A percentile compares a stretch with the other conserved stretches of the same genome.
Evolutionary conservation across 2,797 vertebrate genomes (phyloP).

Genomic region (Peromyscus aztecus): DNA sequence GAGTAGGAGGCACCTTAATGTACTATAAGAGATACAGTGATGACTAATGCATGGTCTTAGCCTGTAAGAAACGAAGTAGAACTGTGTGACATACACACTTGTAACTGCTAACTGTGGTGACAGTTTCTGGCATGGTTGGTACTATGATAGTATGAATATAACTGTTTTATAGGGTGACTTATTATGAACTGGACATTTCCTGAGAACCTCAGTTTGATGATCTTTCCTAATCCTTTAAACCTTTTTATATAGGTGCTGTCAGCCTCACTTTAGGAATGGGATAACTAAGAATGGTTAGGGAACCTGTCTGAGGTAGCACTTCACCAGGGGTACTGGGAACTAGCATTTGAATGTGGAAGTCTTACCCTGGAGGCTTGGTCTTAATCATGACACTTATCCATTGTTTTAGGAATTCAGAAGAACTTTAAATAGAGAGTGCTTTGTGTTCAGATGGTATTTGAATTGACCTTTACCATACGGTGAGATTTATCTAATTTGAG

Average conservation of each 20-base stretch:
- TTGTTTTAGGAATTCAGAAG: conserved; percentile 54
- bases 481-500: conserved; percentile 13
- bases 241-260: background rate
- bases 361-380: conserved; percentile 26
- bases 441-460: conserved; percentile 32
- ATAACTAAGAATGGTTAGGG: background rate
- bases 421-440: conserved; percentile 54
- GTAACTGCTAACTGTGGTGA: background rate
- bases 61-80: background rate
- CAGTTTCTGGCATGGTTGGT: background rate
- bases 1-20: background rate
- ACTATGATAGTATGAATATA: background rate
- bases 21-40: background rate
- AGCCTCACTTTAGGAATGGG: conserved; percentile 24
- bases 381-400: background rate
- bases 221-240: conserved; percentile 36
- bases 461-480: conserved; percentile 28
- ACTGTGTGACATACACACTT: background rate
- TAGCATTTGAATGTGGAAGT: conserved; percentile 23
- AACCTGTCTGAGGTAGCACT: background rate
- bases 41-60: background rate
- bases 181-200: background rate
- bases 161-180: conserved; percentile 17
- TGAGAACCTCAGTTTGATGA: conserved; percentile 39
- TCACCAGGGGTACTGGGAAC: background rate